Evolutionary conservation across 2,888 invertebrate genomes (phyloP), one percentile per base, ranked within the genome.

Genomic region (Troides helena): DNA sequence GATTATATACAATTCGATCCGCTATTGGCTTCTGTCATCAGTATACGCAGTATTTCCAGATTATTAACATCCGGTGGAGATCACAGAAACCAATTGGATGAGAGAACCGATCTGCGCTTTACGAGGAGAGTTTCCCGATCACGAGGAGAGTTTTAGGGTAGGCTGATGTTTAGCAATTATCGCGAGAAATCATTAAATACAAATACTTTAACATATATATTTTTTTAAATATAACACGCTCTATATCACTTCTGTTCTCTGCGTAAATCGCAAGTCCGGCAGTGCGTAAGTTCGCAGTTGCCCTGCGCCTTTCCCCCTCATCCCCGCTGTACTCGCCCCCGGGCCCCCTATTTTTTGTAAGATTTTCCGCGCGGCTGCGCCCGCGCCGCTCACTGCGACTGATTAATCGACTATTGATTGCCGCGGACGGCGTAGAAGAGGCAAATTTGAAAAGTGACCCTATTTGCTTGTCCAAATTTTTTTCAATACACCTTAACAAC

Each of bases 381-480:
- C 72, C 78, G 87, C 89, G 89, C 86, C 82, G 81, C 81, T 77
- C 77, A 76, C 85, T 89, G 88, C 82, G 77, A 80, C 87, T 92
- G 92, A 92, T 91, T 92, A 91, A 92, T 92, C 89, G 89, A 87
- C 85, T 89, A 90, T 91, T 90, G 92, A 92, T 92, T 90, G 88
- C 78, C 79, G 75, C 78, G 78, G 86, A 86, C 84, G 81, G 82
- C 18, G 17, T 18, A 18, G 67, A 64, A 76, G 78, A 78, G 74
- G 74, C 69, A 75, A 71, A 73, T 72, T 74, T 74, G 59, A 70
- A 70, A 67, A 62, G 36, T 64, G 64, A 67, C 56, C 67, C 60
- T 21, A 65, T 69, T 65, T 62, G 61, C 57, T 73, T 65, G 53
- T 70, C 69, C 69, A 71, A 68, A 59, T 65, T 62, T 69, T 65